A percentile compares a stretch with the other conserved stretches of the same genome.
phyloP scores from a whole-genome alignment of 1,140 invertebrate genomes.

The Hesperophylax magnus region DNA sequence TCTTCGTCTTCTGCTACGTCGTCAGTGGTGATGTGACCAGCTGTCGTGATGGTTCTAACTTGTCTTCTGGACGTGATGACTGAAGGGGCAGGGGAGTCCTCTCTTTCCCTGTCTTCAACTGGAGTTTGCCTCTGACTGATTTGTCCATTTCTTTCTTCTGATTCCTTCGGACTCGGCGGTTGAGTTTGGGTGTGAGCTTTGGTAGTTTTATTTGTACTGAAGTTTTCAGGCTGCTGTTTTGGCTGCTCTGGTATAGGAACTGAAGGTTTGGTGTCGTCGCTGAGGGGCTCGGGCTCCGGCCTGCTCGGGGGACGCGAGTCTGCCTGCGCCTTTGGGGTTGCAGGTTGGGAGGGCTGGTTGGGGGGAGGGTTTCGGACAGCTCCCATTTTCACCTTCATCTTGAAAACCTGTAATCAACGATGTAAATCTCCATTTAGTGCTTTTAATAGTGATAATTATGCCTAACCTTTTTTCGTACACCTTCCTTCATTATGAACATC shows the following conservation, averaged over 20 bases:
- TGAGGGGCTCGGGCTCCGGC: neutral
- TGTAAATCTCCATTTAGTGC: too few relatives aligned
- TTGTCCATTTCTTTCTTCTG: neutral
- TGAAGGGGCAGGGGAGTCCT: slow-evolving; percentile 56
- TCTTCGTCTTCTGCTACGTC: slow-evolving; percentile 62
- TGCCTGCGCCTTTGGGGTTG: slow-evolving; percentile 17
- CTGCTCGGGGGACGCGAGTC: slow-evolving; percentile 19
- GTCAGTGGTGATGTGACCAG: slow-evolving; percentile 73
- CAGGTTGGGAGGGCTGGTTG: neutral
- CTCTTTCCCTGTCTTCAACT: neutral
- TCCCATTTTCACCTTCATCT: slow-evolving; percentile 55
- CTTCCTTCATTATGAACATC: too few relatives aligned
- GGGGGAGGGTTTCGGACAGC: slow-evolving; percentile 15
- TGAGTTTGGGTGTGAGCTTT: neutral
- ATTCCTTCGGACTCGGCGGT: neutral
- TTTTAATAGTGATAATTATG: too few relatives aligned
- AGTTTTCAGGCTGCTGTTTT: slow-evolving; percentile 38
- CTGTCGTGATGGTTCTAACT: slow-evolving; percentile 74
- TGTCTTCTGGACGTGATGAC: slow-evolving; percentile 72
- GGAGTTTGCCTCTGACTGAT: slow-evolving; percentile 5
- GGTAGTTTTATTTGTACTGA: slow-evolving; percentile 13
- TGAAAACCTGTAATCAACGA: slow-evolving; percentile 10
- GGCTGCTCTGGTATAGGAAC: slow-evolving; percentile 6
- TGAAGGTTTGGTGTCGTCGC: slow-evolving; percentile 1
- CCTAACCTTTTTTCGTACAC: too few relatives aligned